A percentile compares a stretch with the other conserved stretches of the same genome.
Evolutionary conservation across 2,113 vertebrate species (phyloP).

Genomic region (Sinocyclocheilus grahami): DNA sequence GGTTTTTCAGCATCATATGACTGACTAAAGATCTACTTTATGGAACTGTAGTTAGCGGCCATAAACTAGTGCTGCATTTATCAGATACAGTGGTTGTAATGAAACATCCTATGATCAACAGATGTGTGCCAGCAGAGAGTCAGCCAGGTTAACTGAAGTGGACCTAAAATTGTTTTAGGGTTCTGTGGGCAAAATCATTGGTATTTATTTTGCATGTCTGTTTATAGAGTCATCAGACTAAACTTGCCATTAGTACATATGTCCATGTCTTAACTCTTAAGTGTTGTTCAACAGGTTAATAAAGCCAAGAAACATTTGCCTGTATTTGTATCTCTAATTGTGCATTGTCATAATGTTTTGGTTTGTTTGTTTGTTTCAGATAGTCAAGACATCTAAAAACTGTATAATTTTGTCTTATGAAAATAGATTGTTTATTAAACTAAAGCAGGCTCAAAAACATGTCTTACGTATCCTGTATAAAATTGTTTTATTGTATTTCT

Average conservation of each 20-base stretch:
- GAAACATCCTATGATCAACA: background rate
- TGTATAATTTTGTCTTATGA: background rate
- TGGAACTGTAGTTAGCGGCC: background rate
- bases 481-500: background rate
- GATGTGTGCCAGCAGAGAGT: background rate
- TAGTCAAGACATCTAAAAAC: background rate
- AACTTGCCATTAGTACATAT: background rate
- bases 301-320: background rate
- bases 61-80: background rate
- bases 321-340: background rate
- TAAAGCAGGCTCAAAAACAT: background rate
- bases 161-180: background rate
- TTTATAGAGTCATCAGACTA: background rate
- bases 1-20: background rate
- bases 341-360: background rate
- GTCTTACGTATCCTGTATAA: background rate
- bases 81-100: background rate
- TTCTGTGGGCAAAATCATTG: background rate
- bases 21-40: background rate
- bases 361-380: background rate
- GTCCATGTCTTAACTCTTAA: background rate
- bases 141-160: background rate
- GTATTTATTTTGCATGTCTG: background rate
- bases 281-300: background rate
- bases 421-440: background rate